Conservation (phyloP, 2,113 vertebrate species). For the Marcusenius ussheri region DNA sequence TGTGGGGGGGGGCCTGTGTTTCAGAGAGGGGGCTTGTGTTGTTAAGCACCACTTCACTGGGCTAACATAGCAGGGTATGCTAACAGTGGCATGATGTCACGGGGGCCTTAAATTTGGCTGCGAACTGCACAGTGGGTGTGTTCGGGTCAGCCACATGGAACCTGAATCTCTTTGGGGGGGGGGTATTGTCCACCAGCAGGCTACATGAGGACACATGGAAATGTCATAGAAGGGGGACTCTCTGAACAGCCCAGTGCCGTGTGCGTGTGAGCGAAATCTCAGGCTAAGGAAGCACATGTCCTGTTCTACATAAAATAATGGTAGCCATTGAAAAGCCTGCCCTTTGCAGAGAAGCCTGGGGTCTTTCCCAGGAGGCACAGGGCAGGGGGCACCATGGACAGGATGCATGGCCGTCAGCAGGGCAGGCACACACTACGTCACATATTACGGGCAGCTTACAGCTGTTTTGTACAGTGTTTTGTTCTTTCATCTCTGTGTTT, state of each 20-base stretch:
- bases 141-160: not conserved
- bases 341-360: not conserved
- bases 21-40: slow-evolving; percentile 10
- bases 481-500: not conserved
- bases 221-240: not conserved
- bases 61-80: not conserved
- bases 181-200: not conserved
- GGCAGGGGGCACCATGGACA: not conserved
- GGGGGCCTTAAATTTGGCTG: not conserved
- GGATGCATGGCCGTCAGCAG: not conserved
- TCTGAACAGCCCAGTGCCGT: not conserved
- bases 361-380: not conserved
- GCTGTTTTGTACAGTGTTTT: not conserved
- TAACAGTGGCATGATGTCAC: not conserved
- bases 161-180: not conserved
- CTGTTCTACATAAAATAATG: not conserved
- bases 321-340: not conserved
- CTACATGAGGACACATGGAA: not conserved
- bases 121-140: not conserved
- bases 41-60: slow-evolving; percentile 47
- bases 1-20: slow-evolving; percentile 30
- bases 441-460: not conserved
- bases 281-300: not conserved
- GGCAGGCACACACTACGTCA: not conserved
- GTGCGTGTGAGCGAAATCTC: not conserved